A percentile compares a stretch with the other conserved stretches of the same genome.
Evolutionary conservation across 2,797 vertebrate genomes (phyloP).

Genomic region (Myripristis murdjan): DNA sequence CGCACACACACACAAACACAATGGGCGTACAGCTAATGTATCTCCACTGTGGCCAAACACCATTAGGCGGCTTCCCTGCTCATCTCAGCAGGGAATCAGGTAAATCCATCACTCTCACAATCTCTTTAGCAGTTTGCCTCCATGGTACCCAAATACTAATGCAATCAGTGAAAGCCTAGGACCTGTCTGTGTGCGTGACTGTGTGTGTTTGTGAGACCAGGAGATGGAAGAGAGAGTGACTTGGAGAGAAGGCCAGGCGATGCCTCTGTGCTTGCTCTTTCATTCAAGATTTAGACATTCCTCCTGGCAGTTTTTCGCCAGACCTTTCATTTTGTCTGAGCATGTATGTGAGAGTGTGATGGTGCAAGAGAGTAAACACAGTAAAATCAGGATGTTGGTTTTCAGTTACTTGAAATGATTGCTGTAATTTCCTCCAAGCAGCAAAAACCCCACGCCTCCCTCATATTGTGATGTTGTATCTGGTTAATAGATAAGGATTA

Average conservation of each 20-base stretch:
- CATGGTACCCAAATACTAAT: neutral
- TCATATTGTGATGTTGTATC: neutral
- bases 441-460: too few relatives aligned
- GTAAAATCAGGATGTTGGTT: constrained; percentile 8
- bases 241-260: neutral
- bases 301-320: too few relatives aligned
- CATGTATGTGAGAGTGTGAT: neutral
- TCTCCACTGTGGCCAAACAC: constrained; percentile 18
- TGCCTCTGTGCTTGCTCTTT: too few relatives aligned
- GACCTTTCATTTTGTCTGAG: too few relatives aligned
- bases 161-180: neutral
- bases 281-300: too few relatives aligned
- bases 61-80: neutral
- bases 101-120: constrained; percentile 2
- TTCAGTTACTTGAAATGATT: constrained; percentile 7
- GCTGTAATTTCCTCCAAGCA: constrained; percentile 3
- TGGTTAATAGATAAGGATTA: constrained; percentile 25
- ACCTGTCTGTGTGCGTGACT: neutral
- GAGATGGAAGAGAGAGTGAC: neutral
- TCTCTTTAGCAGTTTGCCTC: neutral
- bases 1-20: neutral
- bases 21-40: constrained; percentile 1
- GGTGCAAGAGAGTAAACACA: constrained; percentile 10
- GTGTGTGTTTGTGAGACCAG: neutral
- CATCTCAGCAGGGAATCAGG: neutral